Base-by-base conservation (phyloP, 2,888 invertebrate genomes). In the Lottia gigantea region DNA sequence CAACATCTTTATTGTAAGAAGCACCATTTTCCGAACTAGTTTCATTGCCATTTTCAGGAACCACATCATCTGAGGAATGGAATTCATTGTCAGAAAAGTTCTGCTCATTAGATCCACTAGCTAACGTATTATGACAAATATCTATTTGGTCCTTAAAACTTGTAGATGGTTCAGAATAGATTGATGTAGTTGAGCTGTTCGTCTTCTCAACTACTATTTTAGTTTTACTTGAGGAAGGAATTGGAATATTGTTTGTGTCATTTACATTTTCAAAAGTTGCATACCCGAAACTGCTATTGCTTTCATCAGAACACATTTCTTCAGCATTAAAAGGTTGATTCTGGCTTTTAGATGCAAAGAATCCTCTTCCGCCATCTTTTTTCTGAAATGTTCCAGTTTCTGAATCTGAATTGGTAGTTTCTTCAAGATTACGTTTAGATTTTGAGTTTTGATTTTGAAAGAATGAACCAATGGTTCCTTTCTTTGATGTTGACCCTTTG, bases 391-490 rank as follows among this genome's bases (percentile, higher is more conserved):
- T 40, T 31, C 31, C 31, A 40, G 11, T 8, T 31, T 31, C 31
- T 31, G 31, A 31, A 31, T 31, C 31, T 6, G 31, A 31, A 31
- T 31, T 31, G 6, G 31, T 31, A 31, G 31, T 6, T 31, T 31
- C 31, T 31, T 31, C 31, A 31, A 31, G 31, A 31, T 31, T 31
- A 31, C 3, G 31, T 40, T 40, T 40, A 40, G 7, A 8, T 40
- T 40, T 40, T 3, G 40, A 40, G 11, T 40, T 40, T 40, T 40
- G 40, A 25, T 62, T 63, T 46, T 31, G 67, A 66, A 74, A 76
- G 67, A 72, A 76, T 23, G 71, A 40, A 7, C 65, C 62, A 46
- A 76, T 76, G 31, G 72, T 71, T n/a, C 67, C 71, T 23, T 40
- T 25, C 26, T 65, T 62, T 6, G 64, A 31, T 45, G 62, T 64